Percentiles rank a stretch among this genome's conserved stretches.
Conservation (phyloP, 2,113 vertebrate species). For the Trinectes maculatus region DNA sequence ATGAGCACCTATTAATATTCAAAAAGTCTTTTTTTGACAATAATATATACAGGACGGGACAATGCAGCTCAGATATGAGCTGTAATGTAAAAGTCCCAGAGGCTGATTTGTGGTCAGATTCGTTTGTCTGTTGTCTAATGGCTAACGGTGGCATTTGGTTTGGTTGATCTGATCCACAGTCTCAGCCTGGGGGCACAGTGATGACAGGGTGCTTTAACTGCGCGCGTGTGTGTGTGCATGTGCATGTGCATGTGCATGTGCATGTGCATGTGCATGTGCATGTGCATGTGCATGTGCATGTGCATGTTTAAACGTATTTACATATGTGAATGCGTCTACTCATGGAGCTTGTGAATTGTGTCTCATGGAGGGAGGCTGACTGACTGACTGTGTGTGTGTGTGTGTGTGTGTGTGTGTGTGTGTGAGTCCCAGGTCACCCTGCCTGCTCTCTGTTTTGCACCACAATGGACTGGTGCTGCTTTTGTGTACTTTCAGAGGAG, state of each 20-base stretch:
- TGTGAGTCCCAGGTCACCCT: conserved; percentile 52
- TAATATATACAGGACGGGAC: too few relatives aligned
- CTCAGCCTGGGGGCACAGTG: conserved; percentile 30
- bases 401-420: conserved; percentile 28
- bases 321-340: conserved; percentile 18
- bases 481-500: conserved; percentile 66
- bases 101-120: conserved; percentile 43
- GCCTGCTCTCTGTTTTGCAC: conserved; percentile 70
- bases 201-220: conserved; percentile 57
- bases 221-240: conserved; percentile 5
- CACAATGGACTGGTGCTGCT: conserved; percentile 71
- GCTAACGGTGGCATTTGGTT: conserved; percentile 45
- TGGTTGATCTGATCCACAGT: conserved; percentile 32
- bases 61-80: not conserved
- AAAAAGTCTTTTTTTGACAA: too few relatives aligned
- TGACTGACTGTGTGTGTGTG: conserved; percentile 35
- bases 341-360: conserved; percentile 14
- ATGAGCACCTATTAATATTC: too few relatives aligned
- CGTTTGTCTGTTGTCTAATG: conserved; percentile 41
- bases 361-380: conserved; percentile 11
- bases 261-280: conserved; percentile 5
- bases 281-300: conserved; percentile 9
- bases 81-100: not conserved
- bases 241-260: conserved; percentile 19
- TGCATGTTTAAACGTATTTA: not conserved